Percentiles rank a stretch among this genome's conserved stretches.
Evolutionary conservation across 2,113 vertebrate genomes (phyloP).

Genomic region (Chauna torquata): DNA sequence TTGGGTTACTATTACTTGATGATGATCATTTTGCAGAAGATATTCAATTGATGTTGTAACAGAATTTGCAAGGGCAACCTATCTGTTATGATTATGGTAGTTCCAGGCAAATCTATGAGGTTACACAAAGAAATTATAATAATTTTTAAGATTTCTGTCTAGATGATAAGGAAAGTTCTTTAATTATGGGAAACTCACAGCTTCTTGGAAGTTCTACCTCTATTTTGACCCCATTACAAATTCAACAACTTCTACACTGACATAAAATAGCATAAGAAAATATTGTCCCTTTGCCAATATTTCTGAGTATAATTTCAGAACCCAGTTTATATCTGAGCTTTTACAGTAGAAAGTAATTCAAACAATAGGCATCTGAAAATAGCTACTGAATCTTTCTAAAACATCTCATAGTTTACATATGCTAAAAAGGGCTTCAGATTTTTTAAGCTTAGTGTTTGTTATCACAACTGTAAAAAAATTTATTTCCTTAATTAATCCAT

Average conservation of each 20-base stretch:
- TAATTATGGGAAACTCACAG: not conserved
- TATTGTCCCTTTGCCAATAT: not conserved
- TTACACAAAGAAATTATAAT: not conserved
- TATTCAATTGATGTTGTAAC: not conserved
- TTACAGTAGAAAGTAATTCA: not conserved
- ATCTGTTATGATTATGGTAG: not conserved
- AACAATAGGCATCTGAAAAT: not conserved
- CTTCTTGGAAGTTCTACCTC: not conserved
- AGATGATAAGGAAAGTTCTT: not conserved
- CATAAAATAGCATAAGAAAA: not conserved
- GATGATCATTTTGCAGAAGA: slow-evolving; percentile 25
- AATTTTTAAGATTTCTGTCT: not conserved
- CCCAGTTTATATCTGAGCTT: not conserved
- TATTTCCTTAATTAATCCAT: not conserved
- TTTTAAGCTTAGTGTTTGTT: not conserved
- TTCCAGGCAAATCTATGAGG: not conserved
- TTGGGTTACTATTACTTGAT: slow-evolving; percentile 8
- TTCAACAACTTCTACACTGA: not conserved
- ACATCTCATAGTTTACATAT: not conserved
- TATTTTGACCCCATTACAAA: not conserved
- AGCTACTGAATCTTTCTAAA: not conserved
- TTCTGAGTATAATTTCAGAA: not conserved
- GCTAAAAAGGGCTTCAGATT: not conserved
- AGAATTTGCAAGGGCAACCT: not conserved
- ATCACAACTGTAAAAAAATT: not conserved